A percentile compares a stretch with the other conserved stretches of the same genome.
These are phyloP conservation scores for Arenaria interpres DNA, from an alignment of 2,113 vertebrate genomes.

Conservation along the genomic window DNA sequence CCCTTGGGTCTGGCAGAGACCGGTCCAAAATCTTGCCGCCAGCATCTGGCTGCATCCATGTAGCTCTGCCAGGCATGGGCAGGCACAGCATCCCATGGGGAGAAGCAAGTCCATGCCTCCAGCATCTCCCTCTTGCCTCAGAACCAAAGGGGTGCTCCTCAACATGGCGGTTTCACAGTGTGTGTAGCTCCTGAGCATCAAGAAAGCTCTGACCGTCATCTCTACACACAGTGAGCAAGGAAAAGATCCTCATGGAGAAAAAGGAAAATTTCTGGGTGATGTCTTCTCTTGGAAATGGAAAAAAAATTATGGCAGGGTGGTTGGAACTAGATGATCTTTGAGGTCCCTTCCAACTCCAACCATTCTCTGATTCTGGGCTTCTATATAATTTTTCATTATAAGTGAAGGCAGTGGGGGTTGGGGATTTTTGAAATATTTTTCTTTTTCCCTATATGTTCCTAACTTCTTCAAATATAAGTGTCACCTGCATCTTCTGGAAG, in stretches of 20 bases:
- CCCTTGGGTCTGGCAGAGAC: background rate
- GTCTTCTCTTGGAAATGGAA: background rate
- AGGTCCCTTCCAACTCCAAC: background rate
- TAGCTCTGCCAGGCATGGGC: background rate
- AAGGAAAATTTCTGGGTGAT: background rate
- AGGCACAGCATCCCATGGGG: accelerated
- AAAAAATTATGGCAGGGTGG: background rate
- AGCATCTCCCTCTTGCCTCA: background rate
- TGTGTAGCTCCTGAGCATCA: background rate
- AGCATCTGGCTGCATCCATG: background rate
- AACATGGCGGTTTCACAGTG: background rate
- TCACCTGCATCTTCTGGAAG: background rate
- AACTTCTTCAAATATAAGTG: background rate
- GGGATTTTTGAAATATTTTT: background rate
- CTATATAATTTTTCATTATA: background rate
- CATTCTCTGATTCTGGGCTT: background rate
- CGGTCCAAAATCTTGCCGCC: accelerated
- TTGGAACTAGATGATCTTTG: background rate
- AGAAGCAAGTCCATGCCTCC: background rate
- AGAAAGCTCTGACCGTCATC: accelerated
- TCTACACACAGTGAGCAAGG: background rate
- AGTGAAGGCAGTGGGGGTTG: background rate
- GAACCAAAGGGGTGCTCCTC: background rate
- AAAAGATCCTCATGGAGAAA: background rate
- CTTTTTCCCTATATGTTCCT: background rate